Evolutionary conservation across 2,113 vertebrate genomes (phyloP).

Genomic region (human): GRCh38 chr13:51837001-51837500

Average conservation of each 20-base stretch:
- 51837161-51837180: neutral
- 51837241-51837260: neutral
- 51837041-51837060: neutral
- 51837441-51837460: neutral
- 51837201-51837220: neutral
- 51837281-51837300: too few relatives aligned
- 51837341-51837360: neutral
- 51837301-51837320: neutral
- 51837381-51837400: neutral
- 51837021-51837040: accelerated
- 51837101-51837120: neutral
- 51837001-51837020: neutral
- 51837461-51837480: too few relatives aligned
- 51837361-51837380: neutral
- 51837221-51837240: neutral
- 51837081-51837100: accelerated
- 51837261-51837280: neutral
- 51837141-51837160: neutral
- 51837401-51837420: neutral
- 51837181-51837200: neutral
- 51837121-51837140: neutral
- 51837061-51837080: neutral
- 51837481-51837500: accelerated
- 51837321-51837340: too few relatives aligned
- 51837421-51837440: neutral